Evolutionary conservation across 2,888 invertebrate species (phyloP).

Genomic region (Parascotia fuliginaria): DNA sequence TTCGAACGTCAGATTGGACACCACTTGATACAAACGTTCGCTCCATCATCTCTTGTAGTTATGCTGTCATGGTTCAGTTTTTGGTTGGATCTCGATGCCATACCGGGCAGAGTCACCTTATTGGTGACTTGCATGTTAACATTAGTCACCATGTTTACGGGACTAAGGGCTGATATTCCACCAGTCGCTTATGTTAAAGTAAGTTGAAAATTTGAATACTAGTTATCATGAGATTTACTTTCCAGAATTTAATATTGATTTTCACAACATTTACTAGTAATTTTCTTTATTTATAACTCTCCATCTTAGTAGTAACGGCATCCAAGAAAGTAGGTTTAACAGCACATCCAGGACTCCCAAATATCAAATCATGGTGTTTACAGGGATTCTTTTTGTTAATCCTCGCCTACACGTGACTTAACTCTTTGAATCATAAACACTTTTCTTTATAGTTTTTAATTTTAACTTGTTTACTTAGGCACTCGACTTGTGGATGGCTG

Average conservation of each 20-base stretch:
- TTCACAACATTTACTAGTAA: too few species aligned
- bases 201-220: constrained; percentile 20
- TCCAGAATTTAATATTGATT: too few species aligned
- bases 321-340: too few species aligned
- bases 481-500: constrained; percentile 95
- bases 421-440: too few species aligned
- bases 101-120: constrained; percentile 92
- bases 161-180: constrained; percentile 92
- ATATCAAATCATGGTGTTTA: too few species aligned
- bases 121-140: constrained; percentile 94
- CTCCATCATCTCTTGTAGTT: constrained; percentile 93
- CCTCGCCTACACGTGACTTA: too few species aligned
- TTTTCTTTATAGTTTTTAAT: background rate
- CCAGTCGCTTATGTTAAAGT: constrained; percentile 95
- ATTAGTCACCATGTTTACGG: constrained; percentile 94
- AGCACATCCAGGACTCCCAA: too few species aligned
- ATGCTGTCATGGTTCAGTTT: constrained; percentile 95
- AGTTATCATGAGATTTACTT: too few species aligned
- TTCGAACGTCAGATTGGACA: constrained; percentile 94
- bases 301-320: too few species aligned
- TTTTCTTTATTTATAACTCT: too few species aligned
- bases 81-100: constrained; percentile 93
- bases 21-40: constrained; percentile 93
- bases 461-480: constrained; percentile 80
- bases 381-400: too few species aligned